These are phyloP conservation scores for Anthoptus insignis DNA, from an alignment of 2,888 invertebrate genomes.

Conservation along the genomic window DNA sequence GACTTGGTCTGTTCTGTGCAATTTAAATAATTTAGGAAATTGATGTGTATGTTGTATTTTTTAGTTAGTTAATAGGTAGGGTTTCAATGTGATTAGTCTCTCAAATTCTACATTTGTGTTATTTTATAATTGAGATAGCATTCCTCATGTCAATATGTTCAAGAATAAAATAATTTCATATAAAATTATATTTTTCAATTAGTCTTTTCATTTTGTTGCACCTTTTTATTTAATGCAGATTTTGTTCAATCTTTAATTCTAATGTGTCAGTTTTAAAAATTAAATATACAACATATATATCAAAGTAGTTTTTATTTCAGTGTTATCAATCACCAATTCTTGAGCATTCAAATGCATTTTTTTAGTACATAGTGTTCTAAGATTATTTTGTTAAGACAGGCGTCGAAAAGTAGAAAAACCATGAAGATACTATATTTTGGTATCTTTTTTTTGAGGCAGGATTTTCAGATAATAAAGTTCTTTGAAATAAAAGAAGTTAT, in stretches of 20 bases:
- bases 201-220: slow-evolving; percentile 53
- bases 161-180: slow-evolving; percentile 88
- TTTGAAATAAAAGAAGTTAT: no score
- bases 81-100: slow-evolving; percentile 86
- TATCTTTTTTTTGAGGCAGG: no score
- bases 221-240: slow-evolving; percentile 2
- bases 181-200: slow-evolving; percentile 73
- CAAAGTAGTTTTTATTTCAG: neutral
- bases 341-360: neutral
- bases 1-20: slow-evolving; percentile 58
- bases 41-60: slow-evolving; percentile 86
- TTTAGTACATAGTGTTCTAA: no score
- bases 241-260: neutral
- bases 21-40: slow-evolving; percentile 78
- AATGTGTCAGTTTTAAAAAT: slow-evolving; percentile 16
- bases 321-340: neutral
- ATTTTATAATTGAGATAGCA: slow-evolving; percentile 87
- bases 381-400: no score
- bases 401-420: no score
- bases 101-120: slow-evolving; percentile 87
- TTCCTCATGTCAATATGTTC: slow-evolving; percentile 88
- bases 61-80: slow-evolving; percentile 86
- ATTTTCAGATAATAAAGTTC: no score
- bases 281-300: slow-evolving; percentile 8
- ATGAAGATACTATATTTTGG: no score